Evolutionary conservation across 2,797 vertebrate species (phyloP).

Genomic region (Iguana delicatissima): DNA sequence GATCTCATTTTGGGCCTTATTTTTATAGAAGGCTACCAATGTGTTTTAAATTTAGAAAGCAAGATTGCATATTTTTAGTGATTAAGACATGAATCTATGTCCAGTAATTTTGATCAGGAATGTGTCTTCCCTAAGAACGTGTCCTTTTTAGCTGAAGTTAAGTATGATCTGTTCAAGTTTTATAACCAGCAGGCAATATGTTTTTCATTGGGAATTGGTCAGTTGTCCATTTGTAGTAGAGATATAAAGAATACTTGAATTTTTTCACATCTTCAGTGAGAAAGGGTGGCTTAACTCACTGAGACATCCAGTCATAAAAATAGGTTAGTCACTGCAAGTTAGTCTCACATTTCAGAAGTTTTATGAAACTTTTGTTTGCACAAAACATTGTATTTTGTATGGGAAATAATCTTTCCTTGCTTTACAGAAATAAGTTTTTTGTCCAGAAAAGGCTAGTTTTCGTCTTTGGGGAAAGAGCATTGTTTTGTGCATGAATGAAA

Average conservation of each 20-base stretch:
- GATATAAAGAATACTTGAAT: background rate
- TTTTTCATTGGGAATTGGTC: background rate
- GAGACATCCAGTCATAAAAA: too few species aligned
- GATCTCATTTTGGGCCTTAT: background rate
- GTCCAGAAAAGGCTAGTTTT: too few species aligned
- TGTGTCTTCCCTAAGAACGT: background rate
- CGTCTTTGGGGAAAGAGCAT: too few species aligned
- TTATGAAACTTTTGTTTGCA: too few species aligned
- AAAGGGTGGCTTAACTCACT: too few species aligned
- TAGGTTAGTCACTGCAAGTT: too few species aligned
- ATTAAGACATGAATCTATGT: background rate
- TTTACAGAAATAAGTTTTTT: too few species aligned
- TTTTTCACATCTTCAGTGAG: too few species aligned
- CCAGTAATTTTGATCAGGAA: background rate
- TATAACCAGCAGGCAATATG: background rate
- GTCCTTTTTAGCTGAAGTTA: background rate
- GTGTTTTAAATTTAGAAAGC: conserved; percentile 16
- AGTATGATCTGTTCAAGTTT: background rate
- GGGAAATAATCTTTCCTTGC: too few species aligned
- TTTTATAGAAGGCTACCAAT: background rate
- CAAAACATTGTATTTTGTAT: too few species aligned
- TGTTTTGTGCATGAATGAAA: too few species aligned
- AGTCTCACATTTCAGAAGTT: too few species aligned
- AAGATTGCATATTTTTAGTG: background rate
- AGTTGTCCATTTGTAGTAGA: background rate